Evolutionary conservation across 2,888 invertebrate species (phyloP), one percentile per base, ranked within the genome.

Genomic region (Agrotis ipsilon): DNA sequence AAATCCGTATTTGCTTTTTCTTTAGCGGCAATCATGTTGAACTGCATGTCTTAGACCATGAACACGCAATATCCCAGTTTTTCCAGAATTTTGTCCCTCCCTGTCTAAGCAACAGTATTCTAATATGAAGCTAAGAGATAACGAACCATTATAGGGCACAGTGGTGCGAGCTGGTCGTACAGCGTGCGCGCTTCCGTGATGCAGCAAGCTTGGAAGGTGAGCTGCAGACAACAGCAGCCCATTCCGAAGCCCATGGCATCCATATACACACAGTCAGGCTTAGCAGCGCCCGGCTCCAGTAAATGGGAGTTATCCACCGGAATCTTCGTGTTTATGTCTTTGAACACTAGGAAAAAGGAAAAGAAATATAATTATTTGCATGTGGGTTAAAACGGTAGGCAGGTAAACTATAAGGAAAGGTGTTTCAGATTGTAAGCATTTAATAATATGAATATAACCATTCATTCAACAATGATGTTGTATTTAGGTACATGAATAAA

Each of bases 221-320:
- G 97, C 93, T 99, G 99, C 51, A 99, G 96, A 91, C 99, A 99
- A 89, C 99, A 99, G 92, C 99, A 99, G 45, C 99, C 99, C 99
- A 99, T 99, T 68, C 99, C 99, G 92, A 99, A 99, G 32, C 99
- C 99, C 99, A 99, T 99, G 1, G 99, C 99, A 94, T 99, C 99
- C 98, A 99, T 98, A 89, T 99, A 99, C 79, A 99, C 98, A 89
- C 99, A 98, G 95, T 99, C 98, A 0, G 98, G 98, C 87, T 97
- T 96, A 0, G 98, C 98, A 1, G 97, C 97, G 16, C 86, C 89
- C 62, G 97, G 97, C 62, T 97, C 97, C 82, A 97, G 95, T 73
- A 94, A 94, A 80, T 96, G 92, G 11, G 98, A 97, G 81, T 98
- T 98, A 89, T 98, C 98, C 86, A 99, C 98, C 5, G 99, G 99